Evolutionary conservation across 2,797 vertebrate species (phyloP), one percentile per base, ranked within the genome.

Genomic region (Ceyx erithaca): DNA sequence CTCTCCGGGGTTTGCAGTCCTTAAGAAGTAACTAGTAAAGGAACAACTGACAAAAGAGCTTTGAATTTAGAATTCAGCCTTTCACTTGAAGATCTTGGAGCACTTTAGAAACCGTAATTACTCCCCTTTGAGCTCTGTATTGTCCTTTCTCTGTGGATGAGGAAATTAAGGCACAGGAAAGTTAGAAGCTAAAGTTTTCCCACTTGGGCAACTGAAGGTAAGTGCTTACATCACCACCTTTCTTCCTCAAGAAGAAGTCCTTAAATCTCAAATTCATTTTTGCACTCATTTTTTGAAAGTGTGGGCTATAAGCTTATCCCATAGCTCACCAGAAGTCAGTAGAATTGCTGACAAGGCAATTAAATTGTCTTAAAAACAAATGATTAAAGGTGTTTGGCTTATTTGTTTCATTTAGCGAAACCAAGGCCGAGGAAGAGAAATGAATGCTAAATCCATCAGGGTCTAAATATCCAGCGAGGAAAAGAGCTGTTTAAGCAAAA

Each of bases 121-220:
- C 18, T 91, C 37, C 55, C 6, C n/a, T 89, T 75, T 86, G 66
- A 83, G 55, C 13, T 66, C n/a, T 76, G 14, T 66, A 37, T 57
- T 89, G n/a, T 76, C 76, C 48, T 76, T 87, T 85, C 55, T 84
- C 14, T 84, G 86, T 92, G 76, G 73, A 30, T 45, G 35, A 87
- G 33, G 70, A 87, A 89, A 83, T 83, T 76, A 63, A 95, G 85
- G 54, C 28, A 20, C 19, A 26, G 22, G 40, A 46, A 89, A n/a
- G 55, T 85, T 81, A 87, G 59, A 85, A 88, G 43, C 31, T 46
- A 57, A 71, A 1, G 9, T 77, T 87, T 95, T 94, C 76, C 76
- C 83, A 4, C 20, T 49, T 85, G 41, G 26, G 12, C 63, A 85
- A 21, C 41, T 51, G 45, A 69, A 92, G 59, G 67, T 62, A 86